Base-by-base conservation (phyloP, 2,797 vertebrate genomes). In the Pseudochaenichthys georgianus region DNA sequence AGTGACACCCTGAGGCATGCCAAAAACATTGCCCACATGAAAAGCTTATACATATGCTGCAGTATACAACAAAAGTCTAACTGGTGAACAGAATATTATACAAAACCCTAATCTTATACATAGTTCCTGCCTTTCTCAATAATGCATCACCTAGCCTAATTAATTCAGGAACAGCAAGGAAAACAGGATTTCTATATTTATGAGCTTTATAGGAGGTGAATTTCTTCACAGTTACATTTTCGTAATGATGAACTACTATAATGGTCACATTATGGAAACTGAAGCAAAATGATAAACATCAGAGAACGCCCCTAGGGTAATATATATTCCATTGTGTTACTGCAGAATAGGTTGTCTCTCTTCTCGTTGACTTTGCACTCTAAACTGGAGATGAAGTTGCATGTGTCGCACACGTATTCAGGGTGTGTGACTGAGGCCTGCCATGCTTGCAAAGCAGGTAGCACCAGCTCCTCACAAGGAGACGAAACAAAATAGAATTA, bases 401-500 rank as follows among this genome's bases (percentile, higher is more conserved):
- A 86, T 68, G 73, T 73, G 77, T 84, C 62, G 13, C 68, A 45
- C 69, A 50, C 58, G 42, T 65, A 77, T 85, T 84, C 79, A 71
- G 71, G 53, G 72, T 62, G 71, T 82, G 85, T 84, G 88, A 89
- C 85, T 77, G 58, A 67, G 77, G 76, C 75, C 80, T 89, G 88
- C 79, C 78, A 78, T 77, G 81, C 77, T 77, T 90, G 84, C 79
- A 87, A 83, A 89, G 83, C 75, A 89, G 85, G 81, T 89, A 89
- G 70, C 69, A 68, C 60, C 64, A 69, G 61, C 68, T 85, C 74
- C 75, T 72, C 61, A n/a, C 80, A 76, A 69, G 65, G 77, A 71
- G 67, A 54, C 55, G 85, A 88, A 90, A 93, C 90, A 92, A 92
- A 47, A 93, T 73, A 64, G 88, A 95, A 94, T 94, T 92, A 93